Percentiles rank a stretch among this genome's conserved stretches.
Evolutionary conservation across 2,797 vertebrate genomes (phyloP).

Genomic region (Kryptolebias ocellatus): DNA sequence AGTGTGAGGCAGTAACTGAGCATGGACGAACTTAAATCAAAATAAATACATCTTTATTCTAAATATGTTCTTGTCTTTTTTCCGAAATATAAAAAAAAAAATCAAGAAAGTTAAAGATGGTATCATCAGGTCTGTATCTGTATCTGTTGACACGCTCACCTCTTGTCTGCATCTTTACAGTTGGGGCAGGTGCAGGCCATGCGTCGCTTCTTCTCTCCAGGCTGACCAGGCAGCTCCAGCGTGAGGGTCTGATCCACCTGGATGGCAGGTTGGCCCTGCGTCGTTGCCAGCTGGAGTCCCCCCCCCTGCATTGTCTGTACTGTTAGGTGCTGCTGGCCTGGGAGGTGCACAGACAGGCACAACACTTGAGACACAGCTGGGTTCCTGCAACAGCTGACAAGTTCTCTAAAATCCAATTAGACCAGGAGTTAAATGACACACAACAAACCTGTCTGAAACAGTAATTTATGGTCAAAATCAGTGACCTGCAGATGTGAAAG

Average conservation of each 20-base stretch:
- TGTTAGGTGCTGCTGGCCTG: conserved; percentile 96
- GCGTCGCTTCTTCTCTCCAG: conserved; percentile 91
- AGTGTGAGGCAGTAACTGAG: too few species aligned
- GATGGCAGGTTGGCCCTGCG: conserved; percentile 84
- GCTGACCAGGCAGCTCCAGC: conserved; percentile 86
- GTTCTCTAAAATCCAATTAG: conserved; percentile 3
- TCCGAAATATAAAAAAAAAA: background rate
- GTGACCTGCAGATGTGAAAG: background rate
- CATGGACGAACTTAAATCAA: too few species aligned
- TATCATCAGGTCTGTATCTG: background rate
- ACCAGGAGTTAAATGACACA: background rate
- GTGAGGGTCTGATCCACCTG: conserved; percentile 94
- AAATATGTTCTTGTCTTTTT: too few species aligned
- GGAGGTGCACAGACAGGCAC: conserved; percentile 10
- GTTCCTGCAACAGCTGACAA: background rate
- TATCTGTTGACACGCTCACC: conserved; percentile 74
- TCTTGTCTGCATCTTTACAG: conserved; percentile 96
- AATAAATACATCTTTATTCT: too few species aligned
- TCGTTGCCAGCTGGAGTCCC: conserved; percentile 90
- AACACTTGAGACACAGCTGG: background rate
- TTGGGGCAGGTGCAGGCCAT: conserved; percentile 99
- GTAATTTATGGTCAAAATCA: background rate
- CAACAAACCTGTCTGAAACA: background rate
- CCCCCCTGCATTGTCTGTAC: conserved; percentile 92
- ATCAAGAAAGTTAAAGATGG: background rate